Evolutionary conservation across 2,888 invertebrate species (phyloP).

Genomic region (Spodoptera littoralis): DNA sequence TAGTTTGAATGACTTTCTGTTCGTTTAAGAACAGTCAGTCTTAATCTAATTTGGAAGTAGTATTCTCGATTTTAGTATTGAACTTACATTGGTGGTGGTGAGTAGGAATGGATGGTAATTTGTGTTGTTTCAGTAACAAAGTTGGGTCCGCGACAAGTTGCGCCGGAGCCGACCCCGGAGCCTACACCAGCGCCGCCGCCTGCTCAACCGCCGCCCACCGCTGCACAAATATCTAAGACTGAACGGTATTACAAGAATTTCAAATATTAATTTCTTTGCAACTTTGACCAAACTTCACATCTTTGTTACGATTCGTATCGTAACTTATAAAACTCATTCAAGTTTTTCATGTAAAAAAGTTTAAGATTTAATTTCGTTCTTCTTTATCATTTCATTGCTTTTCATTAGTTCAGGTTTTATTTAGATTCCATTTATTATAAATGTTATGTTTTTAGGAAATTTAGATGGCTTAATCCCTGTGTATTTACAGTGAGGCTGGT

Average conservation of each 20-base stretch:
- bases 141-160: constrained; percentile 90
- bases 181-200: constrained; percentile 82
- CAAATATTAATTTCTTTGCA: neutral
- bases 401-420: constrained; percentile 14
- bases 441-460: too few species aligned
- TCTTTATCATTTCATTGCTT: constrained; percentile 29
- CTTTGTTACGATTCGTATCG: constrained; percentile 21
- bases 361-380: constrained; percentile 21
- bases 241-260: constrained; percentile 78
- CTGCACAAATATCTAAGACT: constrained; percentile 78
- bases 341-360: constrained; percentile 36
- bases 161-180: constrained; percentile 82
- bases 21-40: constrained; percentile 45
- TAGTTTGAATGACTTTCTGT: constrained; percentile 60
- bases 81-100: neutral
- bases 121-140: constrained; percentile 89
- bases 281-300: constrained; percentile 1
- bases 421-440: constrained; percentile 6
- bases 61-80: constrained; percentile 13
- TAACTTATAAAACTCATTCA: constrained; percentile 30
- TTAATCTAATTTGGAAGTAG: constrained; percentile 21
- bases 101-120: neutral
- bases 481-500: constrained; percentile 88
- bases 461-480: neutral
- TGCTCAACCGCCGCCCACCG: constrained; percentile 76